Percentiles rank a stretch among this genome's conserved stretches.
Evolutionary conservation across 2,113 vertebrate species (phyloP).

Genomic region (Tachycineta bicolor): DNA sequence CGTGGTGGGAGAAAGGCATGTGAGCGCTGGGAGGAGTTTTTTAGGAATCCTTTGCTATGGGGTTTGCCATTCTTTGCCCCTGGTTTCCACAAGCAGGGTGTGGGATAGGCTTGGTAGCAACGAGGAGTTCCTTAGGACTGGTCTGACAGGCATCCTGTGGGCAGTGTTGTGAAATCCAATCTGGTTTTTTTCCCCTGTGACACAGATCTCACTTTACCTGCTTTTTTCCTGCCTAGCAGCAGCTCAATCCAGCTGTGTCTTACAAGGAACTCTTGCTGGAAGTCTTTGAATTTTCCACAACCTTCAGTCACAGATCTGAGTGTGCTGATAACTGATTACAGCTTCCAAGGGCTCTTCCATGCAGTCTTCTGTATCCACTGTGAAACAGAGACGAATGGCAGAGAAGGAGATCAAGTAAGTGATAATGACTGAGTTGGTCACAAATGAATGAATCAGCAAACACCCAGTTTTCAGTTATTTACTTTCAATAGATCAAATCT

Average conservation of each 20-base stretch:
- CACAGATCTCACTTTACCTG: not conserved
- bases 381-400: not conserved
- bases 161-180: not conserved
- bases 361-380: not conserved
- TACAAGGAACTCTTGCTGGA: not conserved
- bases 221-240: not conserved
- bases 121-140: rapidly evolving
- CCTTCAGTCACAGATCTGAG: not conserved
- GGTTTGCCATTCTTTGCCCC: not conserved
- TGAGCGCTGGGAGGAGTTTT: not conserved
- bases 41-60: not conserved
- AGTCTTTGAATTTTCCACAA: not conserved
- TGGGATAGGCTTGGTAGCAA: not conserved
- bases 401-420: not conserved
- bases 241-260: not conserved
- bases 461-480: not conserved
- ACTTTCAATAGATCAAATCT: not conserved
- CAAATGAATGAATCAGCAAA: not conserved
- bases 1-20: rapidly evolving
- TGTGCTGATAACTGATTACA: not conserved
- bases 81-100: not conserved
- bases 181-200: not conserved
- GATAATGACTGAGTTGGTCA: not conserved
- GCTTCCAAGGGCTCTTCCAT: not conserved
- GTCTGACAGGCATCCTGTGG: not conserved